Percentiles rank a stretch among this genome's conserved stretches.
These are phyloP conservation scores for Python bivittatus DNA, from an alignment of 2,113 vertebrate genomes.

Conservation along the genomic window DNA sequence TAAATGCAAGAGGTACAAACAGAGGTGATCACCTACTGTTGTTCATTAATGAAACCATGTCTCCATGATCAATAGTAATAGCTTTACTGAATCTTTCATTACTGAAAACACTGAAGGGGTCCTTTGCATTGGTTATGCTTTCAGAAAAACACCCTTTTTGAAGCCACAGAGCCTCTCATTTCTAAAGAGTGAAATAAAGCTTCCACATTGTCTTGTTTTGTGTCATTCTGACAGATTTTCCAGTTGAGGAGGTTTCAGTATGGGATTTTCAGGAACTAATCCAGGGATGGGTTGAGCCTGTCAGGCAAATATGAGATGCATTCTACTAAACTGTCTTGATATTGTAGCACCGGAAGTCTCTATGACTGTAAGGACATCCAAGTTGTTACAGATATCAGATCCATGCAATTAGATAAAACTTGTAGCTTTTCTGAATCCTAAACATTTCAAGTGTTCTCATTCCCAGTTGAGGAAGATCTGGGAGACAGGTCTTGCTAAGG, in stretches of 20 bases:
- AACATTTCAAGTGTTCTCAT: not conserved
- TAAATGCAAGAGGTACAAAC: not conserved
- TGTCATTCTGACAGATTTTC: not conserved
- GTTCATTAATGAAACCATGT: not conserved
- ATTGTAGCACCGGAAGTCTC: not conserved
- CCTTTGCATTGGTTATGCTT: not conserved
- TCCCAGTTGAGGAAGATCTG: not conserved
- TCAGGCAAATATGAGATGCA: not conserved
- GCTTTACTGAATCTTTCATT: not conserved
- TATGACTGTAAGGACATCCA: not conserved
- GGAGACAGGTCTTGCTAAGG: not conserved
- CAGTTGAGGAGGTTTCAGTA: not conserved
- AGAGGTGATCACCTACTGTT: not conserved
- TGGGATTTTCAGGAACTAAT: not conserved
- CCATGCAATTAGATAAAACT: not conserved
- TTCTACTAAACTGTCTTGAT: not conserved
- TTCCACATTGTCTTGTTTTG: not conserved
- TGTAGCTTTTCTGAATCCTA: not conserved
- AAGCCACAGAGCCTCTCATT: not conserved
- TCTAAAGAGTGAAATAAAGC: not conserved
- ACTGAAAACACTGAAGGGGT: not conserved
- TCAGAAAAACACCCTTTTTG: not conserved
- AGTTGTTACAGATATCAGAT: not conserved
- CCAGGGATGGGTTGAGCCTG: not conserved
- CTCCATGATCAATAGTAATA: not conserved